phyloP scores from a whole-genome alignment of 2,113 vertebrate species.

The Colossoma macropomum region DNA sequence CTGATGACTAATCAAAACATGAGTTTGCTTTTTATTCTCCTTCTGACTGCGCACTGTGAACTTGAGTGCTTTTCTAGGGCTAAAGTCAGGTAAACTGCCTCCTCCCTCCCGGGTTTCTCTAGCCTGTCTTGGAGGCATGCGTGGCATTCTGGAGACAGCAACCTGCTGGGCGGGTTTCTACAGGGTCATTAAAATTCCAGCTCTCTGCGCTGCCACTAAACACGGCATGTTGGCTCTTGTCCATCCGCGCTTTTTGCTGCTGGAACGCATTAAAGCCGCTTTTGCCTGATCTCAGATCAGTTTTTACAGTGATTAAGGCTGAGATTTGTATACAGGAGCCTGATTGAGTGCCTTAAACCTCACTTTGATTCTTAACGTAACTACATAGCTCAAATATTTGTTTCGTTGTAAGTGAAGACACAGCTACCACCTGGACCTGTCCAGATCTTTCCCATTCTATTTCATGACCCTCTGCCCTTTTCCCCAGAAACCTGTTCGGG shows the following conservation, averaged over 20 bases:
- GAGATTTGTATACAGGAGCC: background rate
- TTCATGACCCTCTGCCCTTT: background rate
- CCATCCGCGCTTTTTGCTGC: slow-evolving; percentile 40
- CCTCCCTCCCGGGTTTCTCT: too few relatives aligned
- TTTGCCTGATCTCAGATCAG: slow-evolving; percentile 34
- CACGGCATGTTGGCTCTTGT: slow-evolving; percentile 43
- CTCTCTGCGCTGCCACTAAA: slow-evolving; percentile 56
- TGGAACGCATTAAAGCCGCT: slow-evolving; percentile 8
- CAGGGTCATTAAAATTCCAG: slow-evolving; percentile 77
- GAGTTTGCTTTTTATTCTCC: background rate
- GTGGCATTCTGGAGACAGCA: slow-evolving; percentile 68
- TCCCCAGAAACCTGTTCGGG: background rate
- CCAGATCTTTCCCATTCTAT: background rate
- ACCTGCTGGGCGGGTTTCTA: slow-evolving; percentile 75
- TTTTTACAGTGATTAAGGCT: slow-evolving; percentile 12
- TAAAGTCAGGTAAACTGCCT: background rate
- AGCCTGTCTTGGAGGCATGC: slow-evolving; percentile 59
- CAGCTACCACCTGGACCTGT: background rate
- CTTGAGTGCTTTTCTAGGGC: background rate
- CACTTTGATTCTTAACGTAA: too few relatives aligned
- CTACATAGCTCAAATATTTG: too few relatives aligned
- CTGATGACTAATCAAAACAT: background rate
- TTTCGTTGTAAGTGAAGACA: background rate
- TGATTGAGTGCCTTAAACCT: too few relatives aligned
- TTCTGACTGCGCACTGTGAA: background rate